Evolutionary conservation across 2,888 invertebrate species (phyloP), one percentile per base, ranked within the genome.

Genomic region (Drosophila leonis): DNA sequence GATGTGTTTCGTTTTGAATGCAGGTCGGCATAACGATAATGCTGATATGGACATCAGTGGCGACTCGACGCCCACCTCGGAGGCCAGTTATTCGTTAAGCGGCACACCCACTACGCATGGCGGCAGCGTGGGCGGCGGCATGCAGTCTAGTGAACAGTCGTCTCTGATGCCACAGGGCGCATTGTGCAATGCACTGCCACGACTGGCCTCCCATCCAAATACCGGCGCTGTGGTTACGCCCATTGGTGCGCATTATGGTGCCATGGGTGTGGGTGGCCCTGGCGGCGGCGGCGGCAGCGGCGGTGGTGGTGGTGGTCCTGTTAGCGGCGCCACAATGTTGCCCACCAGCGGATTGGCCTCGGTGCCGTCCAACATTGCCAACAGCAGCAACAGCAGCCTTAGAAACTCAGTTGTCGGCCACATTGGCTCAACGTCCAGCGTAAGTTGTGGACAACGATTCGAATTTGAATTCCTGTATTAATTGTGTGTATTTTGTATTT

Each of bases 11-110:
- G 27, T 35, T 35, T 44, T 4, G 24, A 9, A 6, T 20, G 56
- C 48, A 91, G 91, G 90, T 67, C 92, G 91, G 65, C 80, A 91
- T 68, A 94, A 93, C 61, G 94, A 94, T 72, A 94, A 94, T 89
- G 97, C 98, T 93, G 98, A 98, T 91, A 98, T 98, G 98, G 98
- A 98, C 91, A 98, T 98, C 91, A 98, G 98, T 69, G 97, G 97
- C 83, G 96, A 97, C 91, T 97, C 97, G 91, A 97, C 97, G 74
- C 97, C 97, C 42, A 95, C 97, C 65, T 97, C 97, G 31, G 97
- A 97, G 93, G 95, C 96, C 77, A 95, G 96, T 70, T 96, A 96
- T 84, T 92, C 93, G 59, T 75, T 93, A 63, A 92, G 92, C 73
- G 93, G 93, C 65, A 93, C 93, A 68, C 93, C 93, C 57, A 92